Conservation (phyloP, 2,797 vertebrate genomes). For the Phylloscopus collybita region DNA sequence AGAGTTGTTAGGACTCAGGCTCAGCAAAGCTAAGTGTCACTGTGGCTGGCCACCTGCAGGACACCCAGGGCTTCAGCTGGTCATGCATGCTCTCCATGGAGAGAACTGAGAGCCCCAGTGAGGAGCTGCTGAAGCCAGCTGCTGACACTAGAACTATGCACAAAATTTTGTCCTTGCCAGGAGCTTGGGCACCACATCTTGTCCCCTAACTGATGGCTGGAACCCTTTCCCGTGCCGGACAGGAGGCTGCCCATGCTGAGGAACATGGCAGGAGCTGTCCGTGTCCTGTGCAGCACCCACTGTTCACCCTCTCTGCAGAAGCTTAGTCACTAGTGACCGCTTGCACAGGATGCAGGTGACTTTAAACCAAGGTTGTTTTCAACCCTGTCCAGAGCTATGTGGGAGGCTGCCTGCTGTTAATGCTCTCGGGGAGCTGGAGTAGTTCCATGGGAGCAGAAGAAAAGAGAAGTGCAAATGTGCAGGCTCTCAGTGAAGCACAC, state of each 20-base stretch:
- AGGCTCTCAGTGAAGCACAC: not conserved
- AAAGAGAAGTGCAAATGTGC: not conserved
- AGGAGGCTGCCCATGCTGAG: fast-evolving
- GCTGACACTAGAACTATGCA: not conserved
- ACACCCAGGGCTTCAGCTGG: not conserved
- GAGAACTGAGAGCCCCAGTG: not conserved
- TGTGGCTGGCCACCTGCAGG: not conserved
- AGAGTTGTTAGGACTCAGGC: not conserved
- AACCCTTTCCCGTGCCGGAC: not conserved
- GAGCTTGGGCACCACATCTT: not conserved
- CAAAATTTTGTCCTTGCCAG: not conserved
- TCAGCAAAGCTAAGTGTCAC: not conserved
- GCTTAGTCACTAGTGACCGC: not conserved
- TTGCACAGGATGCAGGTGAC: not conserved
- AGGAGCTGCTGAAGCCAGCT: not conserved
- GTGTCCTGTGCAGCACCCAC: fast-evolving
- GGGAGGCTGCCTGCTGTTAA: not conserved
- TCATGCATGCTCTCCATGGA: not conserved
- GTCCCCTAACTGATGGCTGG: fast-evolving
- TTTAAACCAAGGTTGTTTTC: not conserved
- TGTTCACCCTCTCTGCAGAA: not conserved
- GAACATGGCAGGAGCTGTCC: fast-evolving
- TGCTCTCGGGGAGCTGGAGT: not conserved
- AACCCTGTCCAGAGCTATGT: not conserved
- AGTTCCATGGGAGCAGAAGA: not conserved